These are phyloP conservation scores for Pogonomyrmex barbatus DNA, from an alignment of 1,140 invertebrate species.

Conservation along the genomic window DNA sequence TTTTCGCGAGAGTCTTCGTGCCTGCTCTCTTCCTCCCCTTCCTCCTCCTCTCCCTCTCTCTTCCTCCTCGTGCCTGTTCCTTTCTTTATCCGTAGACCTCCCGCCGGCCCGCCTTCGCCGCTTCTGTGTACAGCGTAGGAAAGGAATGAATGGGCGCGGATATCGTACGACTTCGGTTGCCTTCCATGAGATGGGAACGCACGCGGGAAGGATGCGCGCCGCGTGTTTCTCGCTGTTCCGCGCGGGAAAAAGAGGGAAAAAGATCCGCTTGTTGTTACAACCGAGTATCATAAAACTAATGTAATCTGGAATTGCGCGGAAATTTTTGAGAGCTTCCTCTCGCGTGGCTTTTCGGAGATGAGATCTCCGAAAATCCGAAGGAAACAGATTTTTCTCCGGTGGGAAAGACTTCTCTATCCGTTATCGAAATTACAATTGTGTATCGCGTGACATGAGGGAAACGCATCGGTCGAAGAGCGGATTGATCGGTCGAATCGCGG, in stretches of 20 bases:
- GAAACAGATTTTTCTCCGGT: not conserved
- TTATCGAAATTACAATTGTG: slow-evolving; percentile 9
- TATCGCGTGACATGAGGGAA: no score
- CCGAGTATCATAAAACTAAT: slow-evolving; percentile 29
- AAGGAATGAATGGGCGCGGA: slow-evolving; percentile 59
- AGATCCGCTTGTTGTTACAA: not conserved
- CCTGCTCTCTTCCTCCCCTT: not conserved
- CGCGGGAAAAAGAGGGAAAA: not conserved
- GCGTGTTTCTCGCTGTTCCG: slow-evolving; percentile 1
- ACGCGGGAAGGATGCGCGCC: slow-evolving; percentile 9
- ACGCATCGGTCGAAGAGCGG: not conserved
- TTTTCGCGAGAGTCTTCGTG: slow-evolving; percentile 67
- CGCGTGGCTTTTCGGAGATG: not conserved
- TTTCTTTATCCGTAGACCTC: slow-evolving; percentile 2
- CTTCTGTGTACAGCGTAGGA: slow-evolving; percentile 27
- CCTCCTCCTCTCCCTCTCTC: not conserved
- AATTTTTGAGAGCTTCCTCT: slow-evolving; percentile 11
- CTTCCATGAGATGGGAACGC: slow-evolving; percentile 26
- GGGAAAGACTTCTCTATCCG: slow-evolving; percentile 3
- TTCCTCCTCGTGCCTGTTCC: slow-evolving; percentile 15
- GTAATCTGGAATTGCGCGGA: slow-evolving; percentile 25
- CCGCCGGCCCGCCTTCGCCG: not conserved
- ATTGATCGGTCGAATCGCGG: not conserved
- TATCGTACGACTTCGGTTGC: slow-evolving; percentile 48
- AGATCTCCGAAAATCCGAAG: slow-evolving; percentile 4